Evolutionary conservation across 2,113 vertebrate species (phyloP).

Genomic region (Nerophis lumbriciformis): DNA sequence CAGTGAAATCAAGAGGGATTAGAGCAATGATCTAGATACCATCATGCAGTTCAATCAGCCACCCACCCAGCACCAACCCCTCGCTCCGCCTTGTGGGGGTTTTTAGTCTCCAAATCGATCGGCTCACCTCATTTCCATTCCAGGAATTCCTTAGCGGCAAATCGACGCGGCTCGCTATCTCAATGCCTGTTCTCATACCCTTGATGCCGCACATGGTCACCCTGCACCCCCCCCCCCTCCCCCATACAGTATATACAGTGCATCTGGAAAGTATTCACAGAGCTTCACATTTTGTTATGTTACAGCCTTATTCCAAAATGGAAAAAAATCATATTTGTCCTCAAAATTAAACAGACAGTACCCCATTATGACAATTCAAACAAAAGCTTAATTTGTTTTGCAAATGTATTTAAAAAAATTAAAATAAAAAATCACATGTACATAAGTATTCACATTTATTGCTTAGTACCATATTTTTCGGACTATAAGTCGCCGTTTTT

Average conservation of each 20-base stretch:
- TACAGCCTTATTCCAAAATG: no score
- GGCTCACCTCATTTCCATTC: conserved; percentile 45
- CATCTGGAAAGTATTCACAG: no score
- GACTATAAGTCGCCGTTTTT: no score
- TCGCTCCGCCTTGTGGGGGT: conserved; percentile 33
- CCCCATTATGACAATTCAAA: no score
- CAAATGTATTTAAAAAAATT: no score
- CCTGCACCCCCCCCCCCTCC: neutral
- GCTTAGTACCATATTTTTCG: no score
- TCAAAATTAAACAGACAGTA: no score
- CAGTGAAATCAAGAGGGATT: conserved; percentile 28
- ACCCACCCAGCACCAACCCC: conserved; percentile 19
- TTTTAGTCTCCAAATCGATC: conserved; percentile 50
- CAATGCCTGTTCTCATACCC: conserved; percentile 36
- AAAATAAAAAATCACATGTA: no score
- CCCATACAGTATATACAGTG: neutral
- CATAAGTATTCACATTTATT: no score
- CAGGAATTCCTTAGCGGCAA: conserved; percentile 46
- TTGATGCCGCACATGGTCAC: conserved; percentile 24
- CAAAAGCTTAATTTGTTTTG: no score
- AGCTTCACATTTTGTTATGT: no score
- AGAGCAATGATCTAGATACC: conserved; percentile 39
- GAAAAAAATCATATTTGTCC: no score
- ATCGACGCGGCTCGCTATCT: conserved; percentile 47
- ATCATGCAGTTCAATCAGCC: conserved; percentile 30